Evolutionary conservation across 2,113 vertebrate species (phyloP), one percentile per base, ranked within the genome.

Genomic region (Trachemys scripta): DNA sequence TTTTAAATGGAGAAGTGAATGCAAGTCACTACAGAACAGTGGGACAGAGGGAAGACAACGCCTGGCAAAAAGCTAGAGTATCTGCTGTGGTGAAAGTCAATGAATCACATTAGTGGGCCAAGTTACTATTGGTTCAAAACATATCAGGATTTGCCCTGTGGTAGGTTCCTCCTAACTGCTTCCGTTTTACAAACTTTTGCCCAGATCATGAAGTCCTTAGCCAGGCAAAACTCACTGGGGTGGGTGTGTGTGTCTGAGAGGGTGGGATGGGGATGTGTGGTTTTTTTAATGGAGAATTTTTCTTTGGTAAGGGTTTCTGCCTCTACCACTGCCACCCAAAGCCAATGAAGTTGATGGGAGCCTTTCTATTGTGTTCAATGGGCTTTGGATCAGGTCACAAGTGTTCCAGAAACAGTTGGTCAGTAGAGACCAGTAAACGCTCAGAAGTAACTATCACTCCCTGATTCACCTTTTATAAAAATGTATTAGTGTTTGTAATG

Each of bases 241-340:
- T 14, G 50, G 14, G 50, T 1, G 4, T 47, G 7, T 47, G 45
- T 45, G 5, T 45, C 45, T 45, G 50, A 4, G 50, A 16, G 50
- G 13, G 14, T 14, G 50, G 4, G 50, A 45, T 45, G 50, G 13
- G 50, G 5, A 13, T 50, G 13, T 50, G 45, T 45, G 45, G 45
- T 6, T 72, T 53, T 19, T 53, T 53, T 53, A 53, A 14, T 54
- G 20, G 31, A 93, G 42, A 88, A 89, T 80, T 82, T 50, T 45
- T 4, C 80, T 94, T 93, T 85, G 29, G 54, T 78, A 11, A 92
- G 94, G 86, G 56, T 82, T 89, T 96, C 65, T 22, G 65, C 17
- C 35, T 69, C 27, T 93, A 2, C 24, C 56, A 9, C 27, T 87
- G 95, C 65, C 13, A 85, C 83, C 65, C 85, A 10, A 82, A 85